Conservation (phyloP, 2,113 vertebrate genomes). For the Gobius niger region DNA sequence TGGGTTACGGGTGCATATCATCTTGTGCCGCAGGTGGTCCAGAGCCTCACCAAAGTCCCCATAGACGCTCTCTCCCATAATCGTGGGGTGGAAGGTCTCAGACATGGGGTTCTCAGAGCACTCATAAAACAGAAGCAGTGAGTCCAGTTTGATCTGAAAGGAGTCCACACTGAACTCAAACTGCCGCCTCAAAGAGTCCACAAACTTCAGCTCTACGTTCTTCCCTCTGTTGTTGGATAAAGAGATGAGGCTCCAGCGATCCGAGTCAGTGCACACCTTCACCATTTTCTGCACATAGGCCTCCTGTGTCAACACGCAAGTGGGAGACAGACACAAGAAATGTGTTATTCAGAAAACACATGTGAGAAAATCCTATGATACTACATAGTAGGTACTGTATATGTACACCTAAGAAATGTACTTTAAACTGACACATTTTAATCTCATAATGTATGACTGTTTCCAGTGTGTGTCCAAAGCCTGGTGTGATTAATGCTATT, state of each 20-base stretch:
- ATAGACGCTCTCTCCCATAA: constrained; percentile 96
- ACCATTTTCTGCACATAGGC: constrained; percentile 99
- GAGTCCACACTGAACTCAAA: constrained; percentile 99
- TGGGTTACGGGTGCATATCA: constrained; percentile 95
- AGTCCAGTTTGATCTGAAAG: constrained; percentile 98
- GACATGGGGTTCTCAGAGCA: constrained; percentile 98
- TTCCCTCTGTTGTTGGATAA: constrained; percentile 98
- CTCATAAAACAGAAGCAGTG: constrained; percentile 96
- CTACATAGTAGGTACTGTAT: neutral
- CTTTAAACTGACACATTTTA: neutral
- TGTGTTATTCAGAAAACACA: neutral
- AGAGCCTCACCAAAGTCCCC: constrained; percentile 93
- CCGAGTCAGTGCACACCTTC: constrained; percentile 97
- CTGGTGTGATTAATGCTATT: constrained; percentile 16
- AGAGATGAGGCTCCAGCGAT: constrained; percentile 99
- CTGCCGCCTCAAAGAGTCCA: constrained; percentile 95
- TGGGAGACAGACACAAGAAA: neutral
- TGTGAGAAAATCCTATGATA: neutral
- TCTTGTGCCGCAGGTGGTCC: constrained; percentile 93
- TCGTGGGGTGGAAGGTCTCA: constrained; percentile 95
- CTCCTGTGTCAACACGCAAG: constrained; percentile 72
- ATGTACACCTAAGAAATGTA: neutral
- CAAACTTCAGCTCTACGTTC: constrained; percentile 98
- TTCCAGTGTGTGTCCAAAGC: neutral
- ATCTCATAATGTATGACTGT: neutral